These are phyloP conservation scores for Drosophila suboccidentalis DNA, from an alignment of 2,888 invertebrate species.

Conservation along the genomic window DNA sequence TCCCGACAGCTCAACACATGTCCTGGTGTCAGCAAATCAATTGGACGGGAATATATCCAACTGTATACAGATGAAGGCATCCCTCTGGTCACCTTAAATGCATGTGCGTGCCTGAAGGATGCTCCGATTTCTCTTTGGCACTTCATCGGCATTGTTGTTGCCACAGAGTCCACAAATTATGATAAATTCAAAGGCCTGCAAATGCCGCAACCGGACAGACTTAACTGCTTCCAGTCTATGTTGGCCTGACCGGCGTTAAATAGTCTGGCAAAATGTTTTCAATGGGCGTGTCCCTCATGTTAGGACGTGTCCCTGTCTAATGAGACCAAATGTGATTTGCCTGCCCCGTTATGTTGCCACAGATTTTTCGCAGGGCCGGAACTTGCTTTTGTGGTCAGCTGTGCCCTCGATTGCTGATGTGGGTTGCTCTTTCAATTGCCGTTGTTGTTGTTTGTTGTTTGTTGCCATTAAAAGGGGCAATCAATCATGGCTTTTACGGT, in stretches of 20 bases:
- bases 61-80: conserved; percentile 3
- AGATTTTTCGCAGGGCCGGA: conserved; percentile 4
- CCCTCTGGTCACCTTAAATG: conserved; percentile 15
- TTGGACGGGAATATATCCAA: conserved; percentile 28
- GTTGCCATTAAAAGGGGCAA: conserved; percentile 50
- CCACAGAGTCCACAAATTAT: conserved; percentile 26
- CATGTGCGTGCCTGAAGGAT: conserved; percentile 7
- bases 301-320: conserved; percentile 31
- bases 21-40: conserved; percentile 56
- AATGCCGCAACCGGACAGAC: conserved; percentile 26
- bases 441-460: conserved; percentile 5
- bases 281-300: conserved; percentile 15
- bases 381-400: conserved; percentile 15
- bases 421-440: conserved; percentile 3
- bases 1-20: conserved; percentile 45
- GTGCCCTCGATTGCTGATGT: not conserved
- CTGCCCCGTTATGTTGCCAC: conserved; percentile 28
- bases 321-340: conserved; percentile 48
- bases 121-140: conserved; percentile 2
- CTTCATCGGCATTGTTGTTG: not conserved
- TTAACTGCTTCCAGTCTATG: not conserved
- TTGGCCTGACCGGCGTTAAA: conserved; percentile 1
- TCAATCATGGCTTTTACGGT: conserved; percentile 54
- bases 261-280: conserved; percentile 17
- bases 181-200: conserved; percentile 24